Evolutionary conservation across 2,888 invertebrate genomes (phyloP).

Genomic region (Tetragonisca angustula): DNA sequence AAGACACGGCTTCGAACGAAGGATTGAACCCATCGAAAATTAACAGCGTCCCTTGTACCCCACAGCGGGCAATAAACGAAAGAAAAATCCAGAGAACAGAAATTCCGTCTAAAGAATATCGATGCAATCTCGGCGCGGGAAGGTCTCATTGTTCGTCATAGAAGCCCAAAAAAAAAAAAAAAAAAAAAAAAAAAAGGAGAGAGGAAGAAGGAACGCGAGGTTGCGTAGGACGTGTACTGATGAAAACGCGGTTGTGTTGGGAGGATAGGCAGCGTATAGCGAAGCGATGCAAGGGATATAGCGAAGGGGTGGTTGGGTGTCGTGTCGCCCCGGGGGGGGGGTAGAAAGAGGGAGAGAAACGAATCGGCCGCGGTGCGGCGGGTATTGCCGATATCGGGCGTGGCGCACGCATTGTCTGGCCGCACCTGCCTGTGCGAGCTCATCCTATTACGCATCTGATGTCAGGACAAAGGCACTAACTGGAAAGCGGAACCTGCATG

Average conservation of each 20-base stretch:
- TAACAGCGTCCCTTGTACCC: background rate
- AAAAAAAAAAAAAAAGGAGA: background rate
- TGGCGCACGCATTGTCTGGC: slow-evolving; percentile 65
- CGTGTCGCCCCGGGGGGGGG: slow-evolving; percentile 46
- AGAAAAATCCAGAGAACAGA: background rate
- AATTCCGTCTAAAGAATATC: background rate
- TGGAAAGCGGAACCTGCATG: slow-evolving; percentile 62
- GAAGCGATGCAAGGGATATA: slow-evolving; percentile 39
- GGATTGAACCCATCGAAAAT: too few species aligned
- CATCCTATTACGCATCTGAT: slow-evolving; percentile 68
- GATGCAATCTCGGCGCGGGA: slow-evolving; percentile 12
- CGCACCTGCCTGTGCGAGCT: slow-evolving; percentile 49
- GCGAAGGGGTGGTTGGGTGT: background rate
- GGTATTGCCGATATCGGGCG: slow-evolving; percentile 68
- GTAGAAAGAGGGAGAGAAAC: slow-evolving; percentile 53
- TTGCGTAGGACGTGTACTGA: slow-evolving; percentile 30
- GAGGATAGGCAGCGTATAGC: slow-evolving; percentile 26
- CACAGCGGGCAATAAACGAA: background rate
- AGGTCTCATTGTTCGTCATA: slow-evolving; percentile 57
- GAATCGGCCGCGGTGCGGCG: slow-evolving; percentile 48
- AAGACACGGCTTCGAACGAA: too few species aligned
- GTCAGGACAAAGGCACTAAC: slow-evolving; percentile 65
- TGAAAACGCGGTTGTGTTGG: slow-evolving; percentile 41
- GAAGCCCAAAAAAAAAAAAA: slow-evolving; percentile 9
- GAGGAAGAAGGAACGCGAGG: background rate